phyloP scores from a whole-genome alignment of 2,888 invertebrate genomes.

The Phanerotoma sp. region DNA sequence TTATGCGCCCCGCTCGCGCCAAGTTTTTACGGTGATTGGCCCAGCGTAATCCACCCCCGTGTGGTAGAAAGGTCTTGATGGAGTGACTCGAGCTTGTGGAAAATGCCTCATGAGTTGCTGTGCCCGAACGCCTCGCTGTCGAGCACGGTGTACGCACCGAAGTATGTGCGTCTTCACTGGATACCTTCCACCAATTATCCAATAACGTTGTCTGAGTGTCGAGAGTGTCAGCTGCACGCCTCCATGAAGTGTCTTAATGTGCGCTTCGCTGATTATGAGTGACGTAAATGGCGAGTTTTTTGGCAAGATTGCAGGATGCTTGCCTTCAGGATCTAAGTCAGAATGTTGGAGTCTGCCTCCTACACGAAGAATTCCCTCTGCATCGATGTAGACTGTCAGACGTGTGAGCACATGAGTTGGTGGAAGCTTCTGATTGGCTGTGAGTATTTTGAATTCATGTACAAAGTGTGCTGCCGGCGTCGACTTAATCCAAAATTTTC shows the following conservation, averaged over 20 bases:
- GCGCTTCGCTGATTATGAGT: background rate
- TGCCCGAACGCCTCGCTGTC: conserved; percentile 5
- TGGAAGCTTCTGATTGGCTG: too few relatives aligned
- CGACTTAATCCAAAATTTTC: too few relatives aligned
- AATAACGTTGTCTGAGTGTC: background rate
- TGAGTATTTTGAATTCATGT: too few relatives aligned
- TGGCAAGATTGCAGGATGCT: background rate
- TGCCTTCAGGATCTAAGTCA: background rate
- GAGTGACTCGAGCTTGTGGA: conserved; percentile 8
- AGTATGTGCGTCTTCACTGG: conserved; percentile 11
- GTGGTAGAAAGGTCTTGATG: conserved; percentile 6
- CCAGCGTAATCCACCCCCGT: conserved; percentile 20
- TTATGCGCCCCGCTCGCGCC: conserved; percentile 2
- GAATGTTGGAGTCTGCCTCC: too few relatives aligned
- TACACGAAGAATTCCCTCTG: too few relatives aligned
- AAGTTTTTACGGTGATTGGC: background rate
- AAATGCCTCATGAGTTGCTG: conserved; percentile 27
- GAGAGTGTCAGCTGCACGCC: background rate
- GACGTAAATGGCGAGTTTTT: background rate
- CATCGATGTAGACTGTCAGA: too few relatives aligned
- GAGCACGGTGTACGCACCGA: conserved; percentile 7
- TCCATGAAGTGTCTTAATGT: background rate
- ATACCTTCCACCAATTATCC: background rate
- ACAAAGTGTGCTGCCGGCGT: too few relatives aligned
- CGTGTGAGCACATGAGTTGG: too few relatives aligned